Percentiles rank a stretch among this genome's conserved stretches.
Evolutionary conservation across 2,888 invertebrate species (phyloP).

Genomic region (Anthrax anthrax): DNA sequence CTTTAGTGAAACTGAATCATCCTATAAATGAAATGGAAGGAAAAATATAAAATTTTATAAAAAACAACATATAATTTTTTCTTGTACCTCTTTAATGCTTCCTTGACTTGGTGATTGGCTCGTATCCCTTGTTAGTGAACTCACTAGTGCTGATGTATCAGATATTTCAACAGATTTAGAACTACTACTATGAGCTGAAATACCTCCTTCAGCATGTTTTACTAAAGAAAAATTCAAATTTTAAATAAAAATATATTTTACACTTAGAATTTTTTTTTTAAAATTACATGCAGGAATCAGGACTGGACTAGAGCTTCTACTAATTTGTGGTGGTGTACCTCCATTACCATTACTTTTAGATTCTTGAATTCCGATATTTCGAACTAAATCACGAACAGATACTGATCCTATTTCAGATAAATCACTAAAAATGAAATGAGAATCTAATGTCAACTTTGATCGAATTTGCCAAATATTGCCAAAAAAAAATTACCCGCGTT

Average conservation of each 20-base stretch:
- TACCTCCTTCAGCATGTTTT: conserved; percentile 8
- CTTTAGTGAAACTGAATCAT: conserved; percentile 10
- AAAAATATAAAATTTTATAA: background rate
- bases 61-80: background rate
- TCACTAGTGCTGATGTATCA: conserved; percentile 46
- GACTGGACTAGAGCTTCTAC: conserved; percentile 45
- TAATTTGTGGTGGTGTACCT: conserved; percentile 48
- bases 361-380: conserved; percentile 50
- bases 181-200: conserved; percentile 19
- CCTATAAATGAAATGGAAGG: conserved; percentile 5
- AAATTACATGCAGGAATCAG: conserved; percentile 40
- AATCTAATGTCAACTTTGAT: too few species aligned
- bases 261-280: background rate
- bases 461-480: too few species aligned
- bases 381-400: conserved; percentile 58
- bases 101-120: conserved; percentile 42
- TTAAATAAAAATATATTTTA: background rate
- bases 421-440: conserved; percentile 26
- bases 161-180: conserved; percentile 28
- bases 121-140: conserved; percentile 46
- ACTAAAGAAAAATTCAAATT: conserved; percentile 3
- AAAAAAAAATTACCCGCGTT: background rate
- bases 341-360: conserved; percentile 66
- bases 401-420: conserved; percentile 32
- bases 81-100: conserved; percentile 16